Percentiles rank a stretch among this genome's conserved stretches.
These are phyloP conservation scores for Bolinopsis microptera DNA, from an alignment of 37 sponge, comb jelly and placozoan species.

Conservation along the genomic window DNA sequence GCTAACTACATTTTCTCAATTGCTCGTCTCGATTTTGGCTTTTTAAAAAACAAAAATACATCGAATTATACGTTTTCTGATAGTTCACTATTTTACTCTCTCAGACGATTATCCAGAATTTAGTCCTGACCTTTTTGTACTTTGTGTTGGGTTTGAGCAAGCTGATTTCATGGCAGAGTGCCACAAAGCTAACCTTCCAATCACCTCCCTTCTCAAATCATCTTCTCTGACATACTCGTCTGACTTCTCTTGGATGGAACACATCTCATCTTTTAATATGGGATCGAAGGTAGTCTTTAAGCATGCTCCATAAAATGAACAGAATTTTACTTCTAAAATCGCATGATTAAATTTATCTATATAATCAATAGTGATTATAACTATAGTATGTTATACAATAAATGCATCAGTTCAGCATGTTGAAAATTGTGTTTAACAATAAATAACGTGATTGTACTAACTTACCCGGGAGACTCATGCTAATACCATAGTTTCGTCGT, in stretches of 20 bases:
- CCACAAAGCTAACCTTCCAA: slow-evolving; percentile 1
- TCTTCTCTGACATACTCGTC: neutral
- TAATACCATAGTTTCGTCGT: neutral
- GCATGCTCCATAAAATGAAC: no score
- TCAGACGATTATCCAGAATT: slow-evolving; percentile 50
- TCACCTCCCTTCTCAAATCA: neutral
- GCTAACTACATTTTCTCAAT: no score
- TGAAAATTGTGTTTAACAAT: no score
- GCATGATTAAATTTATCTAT: no score
- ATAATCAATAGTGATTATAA: no score
- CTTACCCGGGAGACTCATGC: neutral
- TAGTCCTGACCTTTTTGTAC: slow-evolving; percentile 33
- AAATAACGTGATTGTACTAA: no score
- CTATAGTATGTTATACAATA: no score
- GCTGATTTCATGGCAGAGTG: slow-evolving; percentile 39
- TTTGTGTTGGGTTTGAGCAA: slow-evolving; percentile 56
- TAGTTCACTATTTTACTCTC: neutral
- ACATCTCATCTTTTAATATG: neutral
- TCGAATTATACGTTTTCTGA: no score
- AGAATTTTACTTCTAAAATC: no score
- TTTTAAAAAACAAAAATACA: no score
- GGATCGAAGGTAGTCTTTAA: slow-evolving; percentile 47
- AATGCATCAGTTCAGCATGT: no score
- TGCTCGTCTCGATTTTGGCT: neutral
- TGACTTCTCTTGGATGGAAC: slow-evolving; percentile 34